Conservation (phyloP, 2,113 vertebrate species). For the Prietella phreatophila region DNA sequence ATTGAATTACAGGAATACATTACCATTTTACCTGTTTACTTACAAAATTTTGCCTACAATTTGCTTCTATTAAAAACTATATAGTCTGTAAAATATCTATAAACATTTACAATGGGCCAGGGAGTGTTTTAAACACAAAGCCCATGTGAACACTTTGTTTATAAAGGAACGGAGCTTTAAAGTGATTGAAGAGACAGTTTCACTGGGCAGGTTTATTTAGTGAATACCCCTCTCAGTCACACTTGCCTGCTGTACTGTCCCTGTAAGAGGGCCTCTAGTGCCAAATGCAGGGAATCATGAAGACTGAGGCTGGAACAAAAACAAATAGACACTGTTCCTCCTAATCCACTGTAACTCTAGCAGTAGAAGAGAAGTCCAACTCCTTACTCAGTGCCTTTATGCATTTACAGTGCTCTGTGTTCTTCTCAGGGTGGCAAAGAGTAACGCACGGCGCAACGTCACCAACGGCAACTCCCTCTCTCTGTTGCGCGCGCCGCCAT, state of each 20-base stretch:
- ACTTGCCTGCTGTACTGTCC: conserved; percentile 27
- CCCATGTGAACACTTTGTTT: conserved; percentile 57
- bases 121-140: conserved; percentile 55
- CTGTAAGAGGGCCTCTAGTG: conserved; percentile 23
- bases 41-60: background rate
- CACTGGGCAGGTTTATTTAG: conserved; percentile 36
- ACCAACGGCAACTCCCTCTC: too few relatives aligned
- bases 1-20: background rate
- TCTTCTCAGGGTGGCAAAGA: background rate
- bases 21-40: background rate
- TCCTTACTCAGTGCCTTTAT: conserved; percentile 21
- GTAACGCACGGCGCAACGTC: too few relatives aligned
- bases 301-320: conserved; percentile 27
- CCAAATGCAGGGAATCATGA: conserved; percentile 18
- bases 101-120: conserved; percentile 58
- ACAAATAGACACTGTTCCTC: conserved; percentile 22
- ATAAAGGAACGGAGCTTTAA: conserved; percentile 59
- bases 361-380: conserved; percentile 26
- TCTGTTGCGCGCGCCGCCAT: too few relatives aligned
- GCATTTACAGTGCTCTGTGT: conserved; percentile 21
- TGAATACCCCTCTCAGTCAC: background rate
- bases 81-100: conserved; percentile 39
- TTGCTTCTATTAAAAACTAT: background rate
- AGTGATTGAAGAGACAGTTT: conserved; percentile 32
- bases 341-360: conserved; percentile 31